Evolutionary conservation across 2,113 vertebrate species (phyloP).

Genomic region (Elachura formosa): DNA sequence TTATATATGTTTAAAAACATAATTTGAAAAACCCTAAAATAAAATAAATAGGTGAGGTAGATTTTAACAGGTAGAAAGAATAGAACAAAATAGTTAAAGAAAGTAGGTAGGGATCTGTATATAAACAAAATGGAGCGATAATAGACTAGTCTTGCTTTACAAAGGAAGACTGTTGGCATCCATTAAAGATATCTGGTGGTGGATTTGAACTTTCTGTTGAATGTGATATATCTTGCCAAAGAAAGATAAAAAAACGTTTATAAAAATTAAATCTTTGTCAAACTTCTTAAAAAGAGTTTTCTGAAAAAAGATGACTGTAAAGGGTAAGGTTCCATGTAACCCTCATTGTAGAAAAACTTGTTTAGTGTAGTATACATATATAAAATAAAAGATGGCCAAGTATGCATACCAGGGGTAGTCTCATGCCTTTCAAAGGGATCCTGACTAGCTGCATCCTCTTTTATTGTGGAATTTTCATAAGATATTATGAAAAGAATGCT

Average conservation of each 20-base stretch:
- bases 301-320: neutral
- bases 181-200: neutral
- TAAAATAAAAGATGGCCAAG: neutral
- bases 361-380: neutral
- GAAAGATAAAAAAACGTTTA: neutral
- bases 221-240: neutral
- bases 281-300: neutral
- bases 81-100: neutral
- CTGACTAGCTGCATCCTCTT: neutral
- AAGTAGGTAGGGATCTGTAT: neutral
- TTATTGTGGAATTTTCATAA: neutral
- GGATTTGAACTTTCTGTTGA: neutral
- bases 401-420: neutral
- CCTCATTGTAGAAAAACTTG: neutral
- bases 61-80: neutral
- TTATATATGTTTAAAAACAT: neutral
- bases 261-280: neutral
- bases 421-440: neutral
- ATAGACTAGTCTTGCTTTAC: neutral
- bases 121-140: neutral
- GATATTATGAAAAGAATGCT: neutral
- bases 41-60: neutral
- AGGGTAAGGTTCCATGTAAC: neutral
- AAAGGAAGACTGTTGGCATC: neutral
- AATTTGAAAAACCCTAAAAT: neutral